Percentiles rank a stretch among this genome's conserved stretches.
These are phyloP conservation scores for Rattus rattus DNA, from an alignment of 2,113 vertebrate species.

Conservation along the genomic window DNA sequence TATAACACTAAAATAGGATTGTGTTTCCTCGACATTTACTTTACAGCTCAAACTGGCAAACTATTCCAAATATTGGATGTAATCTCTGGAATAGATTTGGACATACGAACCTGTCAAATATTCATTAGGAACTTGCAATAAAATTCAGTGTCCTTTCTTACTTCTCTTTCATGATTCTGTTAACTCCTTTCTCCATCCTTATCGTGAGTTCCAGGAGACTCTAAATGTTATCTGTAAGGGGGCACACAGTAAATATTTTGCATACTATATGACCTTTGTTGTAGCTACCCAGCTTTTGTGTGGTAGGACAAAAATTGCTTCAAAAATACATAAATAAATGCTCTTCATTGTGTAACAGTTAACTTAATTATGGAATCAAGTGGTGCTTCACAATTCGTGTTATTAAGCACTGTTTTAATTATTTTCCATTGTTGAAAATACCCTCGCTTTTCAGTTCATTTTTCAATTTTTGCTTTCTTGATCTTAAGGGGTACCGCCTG, in stretches of 20 bases:
- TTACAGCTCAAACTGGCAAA: neutral
- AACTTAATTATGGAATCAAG: conserved; percentile 32
- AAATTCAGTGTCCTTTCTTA: neutral
- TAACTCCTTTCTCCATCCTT: neutral
- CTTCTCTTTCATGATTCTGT: conserved; percentile 19
- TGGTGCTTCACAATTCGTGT: neutral
- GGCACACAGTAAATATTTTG: neutral
- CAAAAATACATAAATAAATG: neutral
- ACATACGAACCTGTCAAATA: neutral
- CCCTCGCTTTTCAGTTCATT: neutral
- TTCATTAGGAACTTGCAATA: neutral
- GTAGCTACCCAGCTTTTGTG: neutral
- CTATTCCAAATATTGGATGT: neutral
- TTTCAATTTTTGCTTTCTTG: neutral
- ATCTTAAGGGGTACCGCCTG: neutral
- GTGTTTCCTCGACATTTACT: neutral
- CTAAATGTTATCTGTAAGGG: neutral
- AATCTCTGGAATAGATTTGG: neutral
- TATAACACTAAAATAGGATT: neutral
- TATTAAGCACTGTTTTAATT: neutral
- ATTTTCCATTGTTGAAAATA: neutral
- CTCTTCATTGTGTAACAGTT: neutral
- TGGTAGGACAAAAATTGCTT: neutral
- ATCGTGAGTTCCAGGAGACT: neutral
- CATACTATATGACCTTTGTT: neutral